Evolutionary conservation across 2,888 invertebrate genomes (phyloP), one percentile per base, ranked within the genome.

Genomic region (Strigamia maritima): DNA sequence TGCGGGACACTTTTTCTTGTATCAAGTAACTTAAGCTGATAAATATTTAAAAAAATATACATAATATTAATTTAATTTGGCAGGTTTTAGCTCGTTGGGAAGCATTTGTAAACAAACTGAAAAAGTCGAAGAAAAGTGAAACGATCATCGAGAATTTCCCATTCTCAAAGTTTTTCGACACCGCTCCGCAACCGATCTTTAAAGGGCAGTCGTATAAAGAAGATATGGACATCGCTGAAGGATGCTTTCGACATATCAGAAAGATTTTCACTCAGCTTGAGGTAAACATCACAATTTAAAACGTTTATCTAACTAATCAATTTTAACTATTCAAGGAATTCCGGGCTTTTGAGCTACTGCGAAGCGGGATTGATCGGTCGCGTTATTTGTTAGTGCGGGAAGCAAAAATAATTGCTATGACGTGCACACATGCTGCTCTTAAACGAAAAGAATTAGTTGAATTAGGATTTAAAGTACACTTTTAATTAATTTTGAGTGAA

Each of bases 321-420:
- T 60, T 8, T 77, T 76, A 74, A 77, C 22, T 54, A 40, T 79
- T 60, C 8, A 81, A 86, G 85, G 98, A 99, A 86, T 99, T 99
- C 86, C 89, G 98, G 77, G 98, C 99, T 0, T 99, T 99, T 87
- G 99, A 99, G 86, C 88, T 99, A 82, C 88, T 99, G 8, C 90
- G 99, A 12, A 97, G 95, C 76, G 99, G 99, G 0, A 88, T 97
- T 76, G 99, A 99, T 86, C 89, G 99, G 76, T 96, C 98, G 0
- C 95, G 97, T 84, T 99, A 99, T 87, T 88, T 99, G 79, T 88
- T 99, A 78, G 98, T 99, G 0, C 97, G 97, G 85, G 99, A 99
- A 86, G 98, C 99, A 0, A 99, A 98, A 88, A 97, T 99, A 79
- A 99, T 99, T 83, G 99, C 99, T 0, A 99, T 99, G 99, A 99